phyloP scores from a whole-genome alignment of 2,113 vertebrate genomes.

The Vulpes ferrilata region DNA sequence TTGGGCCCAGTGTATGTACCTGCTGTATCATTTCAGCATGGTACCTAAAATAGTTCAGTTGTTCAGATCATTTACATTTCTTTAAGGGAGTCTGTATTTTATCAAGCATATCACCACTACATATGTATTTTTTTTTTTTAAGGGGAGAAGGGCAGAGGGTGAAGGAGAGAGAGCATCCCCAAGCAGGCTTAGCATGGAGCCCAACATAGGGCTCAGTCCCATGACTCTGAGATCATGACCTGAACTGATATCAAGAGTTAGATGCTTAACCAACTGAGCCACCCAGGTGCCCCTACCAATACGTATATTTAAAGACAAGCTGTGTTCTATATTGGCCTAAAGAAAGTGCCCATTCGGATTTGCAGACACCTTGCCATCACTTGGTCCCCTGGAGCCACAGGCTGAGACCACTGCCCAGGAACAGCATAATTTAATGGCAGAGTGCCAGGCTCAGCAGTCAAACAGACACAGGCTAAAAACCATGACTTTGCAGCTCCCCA shows the following conservation, averaged over 20 bases:
- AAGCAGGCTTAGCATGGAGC: background rate
- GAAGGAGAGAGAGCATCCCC: background rate
- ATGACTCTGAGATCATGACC: background rate
- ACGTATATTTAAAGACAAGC: background rate
- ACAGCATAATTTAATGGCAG: background rate
- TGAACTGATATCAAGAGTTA: background rate
- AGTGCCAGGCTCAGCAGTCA: background rate
- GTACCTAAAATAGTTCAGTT: background rate
- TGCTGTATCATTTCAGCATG: background rate
- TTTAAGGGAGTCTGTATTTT: background rate
- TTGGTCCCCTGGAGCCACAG: background rate
- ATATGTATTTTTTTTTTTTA: background rate
- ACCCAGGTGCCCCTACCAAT: background rate
- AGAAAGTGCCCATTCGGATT: background rate
- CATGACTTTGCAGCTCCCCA: background rate
- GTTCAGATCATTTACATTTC: background rate
- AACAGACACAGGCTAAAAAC: background rate
- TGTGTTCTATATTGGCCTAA: background rate
- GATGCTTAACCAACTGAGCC: background rate
- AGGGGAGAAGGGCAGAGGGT: background rate
- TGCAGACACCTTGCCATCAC: background rate
- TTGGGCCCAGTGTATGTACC: background rate
- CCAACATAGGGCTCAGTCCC: background rate
- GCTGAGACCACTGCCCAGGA: background rate
- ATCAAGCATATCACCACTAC: background rate